Conservation (phyloP, 2,113 vertebrate species). For the Cephalopterus ornatus region DNA sequence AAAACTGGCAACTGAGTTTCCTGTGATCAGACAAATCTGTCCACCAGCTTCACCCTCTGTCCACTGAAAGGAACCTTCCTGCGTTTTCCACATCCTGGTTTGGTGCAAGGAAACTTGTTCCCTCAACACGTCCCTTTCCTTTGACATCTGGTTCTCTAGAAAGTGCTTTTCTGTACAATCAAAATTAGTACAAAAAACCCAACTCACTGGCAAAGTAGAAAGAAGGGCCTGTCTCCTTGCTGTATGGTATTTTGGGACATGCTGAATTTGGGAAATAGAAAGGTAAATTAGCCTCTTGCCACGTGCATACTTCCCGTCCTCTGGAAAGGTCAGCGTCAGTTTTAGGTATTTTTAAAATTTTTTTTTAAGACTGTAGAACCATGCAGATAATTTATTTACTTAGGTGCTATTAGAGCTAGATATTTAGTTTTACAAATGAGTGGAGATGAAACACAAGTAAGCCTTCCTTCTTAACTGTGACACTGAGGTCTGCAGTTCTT, state of each 20-base stretch:
- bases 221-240: slow-evolving; percentile 87
- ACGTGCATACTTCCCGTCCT: slow-evolving; percentile 69
- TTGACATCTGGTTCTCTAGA: slow-evolving; percentile 72
- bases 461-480: slow-evolving; percentile 17
- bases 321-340: slow-evolving; percentile 73
- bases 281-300: slow-evolving; percentile 82
- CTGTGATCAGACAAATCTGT: background rate
- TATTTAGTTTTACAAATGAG: slow-evolving; percentile 47
- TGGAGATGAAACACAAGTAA: slow-evolving; percentile 24
- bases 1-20: background rate
- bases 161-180: slow-evolving; percentile 75
- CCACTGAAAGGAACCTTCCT: slow-evolving; percentile 30
- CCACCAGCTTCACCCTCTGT: background rate
- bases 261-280: slow-evolving; percentile 87
- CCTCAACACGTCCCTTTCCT: slow-evolving; percentile 70
- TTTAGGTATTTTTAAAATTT: background rate
- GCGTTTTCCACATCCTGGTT: slow-evolving; percentile 60
- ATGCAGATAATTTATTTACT: slow-evolving; percentile 68
- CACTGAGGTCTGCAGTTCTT: background rate
- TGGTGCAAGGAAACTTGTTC: slow-evolving; percentile 70
- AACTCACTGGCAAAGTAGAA: slow-evolving; percentile 89
- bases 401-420: slow-evolving; percentile 52
- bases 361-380: slow-evolving; percentile 48
- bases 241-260: slow-evolving; percentile 87
- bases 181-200: slow-evolving; percentile 83